Evolutionary conservation across 2,113 vertebrate species (phyloP), one percentile per base, ranked within the genome.

Genomic region (Poicephalus gulielmi): DNA sequence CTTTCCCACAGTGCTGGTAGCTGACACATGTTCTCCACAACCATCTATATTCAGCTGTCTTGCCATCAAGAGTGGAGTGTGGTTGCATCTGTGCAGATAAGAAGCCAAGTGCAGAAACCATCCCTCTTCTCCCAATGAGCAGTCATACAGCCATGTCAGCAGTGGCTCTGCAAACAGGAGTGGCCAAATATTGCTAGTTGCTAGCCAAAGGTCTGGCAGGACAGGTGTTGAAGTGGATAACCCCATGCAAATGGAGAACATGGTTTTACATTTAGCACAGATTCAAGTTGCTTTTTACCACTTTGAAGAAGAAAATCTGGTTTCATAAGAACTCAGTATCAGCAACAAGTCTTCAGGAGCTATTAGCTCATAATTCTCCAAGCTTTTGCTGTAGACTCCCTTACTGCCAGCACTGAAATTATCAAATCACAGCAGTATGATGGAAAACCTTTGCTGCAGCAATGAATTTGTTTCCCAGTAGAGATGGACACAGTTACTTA

Each of bases 291-390:
- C 50, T 83, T 88, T 86, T 80, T 71, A 78, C 68, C 0, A 6
- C 83, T 88, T 81, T 44, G 68, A 39, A 59, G 90, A 55, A 88
- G 79, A 83, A 96, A 96, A 93, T 68, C 50, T 13, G 0, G 82
- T 83, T 93, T 93, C 92, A 86, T 75, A 31, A 53, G 92, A 88
- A 85, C 88, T 80, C 60, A 60, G 75, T 93, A 96, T 75, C 79
- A 83, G 85, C 94, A 86, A 83, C 92, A 88, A 88, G 64, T 76
- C 85, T 96, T 60, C 92, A 92, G 88, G 85, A 96, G 83, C 90
- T 90, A 93, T 96, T 96, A 96, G 85, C 46, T 77, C 76, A 47
- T 93, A 95, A 96, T 95, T 93, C 90, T 86, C 79, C 43, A 62
- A 94, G 93, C 88, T 96, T 92, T 93, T 60, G 47, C 92, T 84